Conservation (phyloP, 2,888 invertebrate genomes). For the Malachius bipustulatus region DNA sequence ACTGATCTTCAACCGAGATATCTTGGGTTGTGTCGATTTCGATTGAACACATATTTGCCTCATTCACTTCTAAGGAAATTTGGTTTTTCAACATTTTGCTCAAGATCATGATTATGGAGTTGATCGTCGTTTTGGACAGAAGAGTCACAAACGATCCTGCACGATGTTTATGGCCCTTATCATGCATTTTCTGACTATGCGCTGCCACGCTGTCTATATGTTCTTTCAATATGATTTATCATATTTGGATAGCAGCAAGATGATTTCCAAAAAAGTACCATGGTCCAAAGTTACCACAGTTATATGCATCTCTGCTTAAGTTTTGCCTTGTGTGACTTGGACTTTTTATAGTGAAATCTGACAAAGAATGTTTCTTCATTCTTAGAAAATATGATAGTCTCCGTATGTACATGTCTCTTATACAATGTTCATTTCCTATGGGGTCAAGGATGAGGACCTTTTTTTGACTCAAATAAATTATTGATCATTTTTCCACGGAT, state of each 20-base stretch:
- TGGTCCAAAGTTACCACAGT: too few species aligned
- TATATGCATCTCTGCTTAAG: too few species aligned
- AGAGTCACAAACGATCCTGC: background rate
- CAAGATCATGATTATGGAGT: background rate
- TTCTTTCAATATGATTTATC: slow-evolving; percentile 1
- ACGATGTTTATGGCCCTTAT: background rate
- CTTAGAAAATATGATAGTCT: too few species aligned
- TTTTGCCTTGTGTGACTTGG: too few species aligned
- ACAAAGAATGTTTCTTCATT: too few species aligned
- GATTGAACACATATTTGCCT: slow-evolving; percentile 12
- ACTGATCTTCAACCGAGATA: slow-evolving; percentile 13
- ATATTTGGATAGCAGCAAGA: background rate
- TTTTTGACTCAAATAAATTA: too few species aligned
- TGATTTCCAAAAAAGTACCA: slow-evolving; percentile 1
- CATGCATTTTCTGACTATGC: background rate
- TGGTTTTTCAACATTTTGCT: background rate
- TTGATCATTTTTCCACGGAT: too few species aligned
- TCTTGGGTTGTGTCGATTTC: slow-evolving; percentile 15
- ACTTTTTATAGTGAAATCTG: too few species aligned
- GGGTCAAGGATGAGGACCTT: too few species aligned
- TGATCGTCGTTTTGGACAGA: background rate
- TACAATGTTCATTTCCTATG: too few species aligned
- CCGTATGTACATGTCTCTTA: too few species aligned
- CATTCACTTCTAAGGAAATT: slow-evolving; percentile 8
- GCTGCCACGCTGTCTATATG: slow-evolving; percentile 1